phyloP scores from a whole-genome alignment of 2,888 invertebrate genomes.

The Aradus depressus region DNA sequence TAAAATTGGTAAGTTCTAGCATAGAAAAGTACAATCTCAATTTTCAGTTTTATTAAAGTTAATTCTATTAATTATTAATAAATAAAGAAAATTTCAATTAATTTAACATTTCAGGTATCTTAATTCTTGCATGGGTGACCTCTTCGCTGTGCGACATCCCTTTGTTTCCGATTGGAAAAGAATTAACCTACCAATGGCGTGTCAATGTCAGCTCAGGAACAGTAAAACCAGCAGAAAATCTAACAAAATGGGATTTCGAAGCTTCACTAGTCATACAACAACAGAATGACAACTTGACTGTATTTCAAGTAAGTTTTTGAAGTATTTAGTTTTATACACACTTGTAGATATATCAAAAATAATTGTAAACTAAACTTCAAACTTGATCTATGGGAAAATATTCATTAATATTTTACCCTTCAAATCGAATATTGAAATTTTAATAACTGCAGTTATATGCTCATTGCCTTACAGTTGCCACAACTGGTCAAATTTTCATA shows the following conservation, averaged over 20 bases:
- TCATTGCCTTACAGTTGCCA: too few species aligned
- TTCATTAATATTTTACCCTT: too few species aligned
- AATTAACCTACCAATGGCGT: slow-evolving; percentile 28
- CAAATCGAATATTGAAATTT: too few species aligned
- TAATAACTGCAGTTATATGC: too few species aligned
- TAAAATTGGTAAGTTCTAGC: neutral
- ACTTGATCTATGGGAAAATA: too few species aligned
- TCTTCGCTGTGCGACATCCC: neutral
- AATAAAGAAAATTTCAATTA: too few species aligned
- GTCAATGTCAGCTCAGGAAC: slow-evolving; percentile 28
- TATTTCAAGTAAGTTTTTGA: slow-evolving; percentile 24
- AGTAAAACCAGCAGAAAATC: slow-evolving; percentile 26
- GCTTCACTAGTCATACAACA: slow-evolving; percentile 26
- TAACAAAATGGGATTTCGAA: slow-evolving; percentile 27
- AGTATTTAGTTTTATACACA: neutral
- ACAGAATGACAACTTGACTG: slow-evolving; percentile 19
- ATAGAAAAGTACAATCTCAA: neutral
- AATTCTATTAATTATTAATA: too few species aligned
- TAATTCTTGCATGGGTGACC: too few species aligned
- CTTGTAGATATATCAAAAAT: neutral
- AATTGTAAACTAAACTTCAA: too few species aligned
- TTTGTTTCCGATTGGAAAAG: slow-evolving; percentile 27
- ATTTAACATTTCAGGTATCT: too few species aligned
- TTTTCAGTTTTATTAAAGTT: neutral
- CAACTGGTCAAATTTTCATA: too few species aligned